These are phyloP conservation scores for Synodontis membranacea DNA, from an alignment of 2,113 vertebrate genomes.

Conservation along the genomic window DNA sequence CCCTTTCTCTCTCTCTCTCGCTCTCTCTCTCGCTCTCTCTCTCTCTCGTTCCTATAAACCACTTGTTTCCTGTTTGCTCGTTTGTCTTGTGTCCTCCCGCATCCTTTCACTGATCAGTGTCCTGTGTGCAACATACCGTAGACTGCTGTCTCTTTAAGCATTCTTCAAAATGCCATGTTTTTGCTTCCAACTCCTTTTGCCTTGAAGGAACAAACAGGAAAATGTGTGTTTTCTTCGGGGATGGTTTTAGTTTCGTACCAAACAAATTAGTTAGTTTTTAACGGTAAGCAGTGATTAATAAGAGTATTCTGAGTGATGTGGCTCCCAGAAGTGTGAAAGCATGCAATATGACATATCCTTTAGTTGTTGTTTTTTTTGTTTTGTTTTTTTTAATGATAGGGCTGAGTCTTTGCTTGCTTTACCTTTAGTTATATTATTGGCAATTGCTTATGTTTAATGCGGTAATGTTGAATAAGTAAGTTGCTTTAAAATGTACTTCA, in stretches of 20 bases:
- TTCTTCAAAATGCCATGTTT: not conserved
- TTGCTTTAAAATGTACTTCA: not conserved
- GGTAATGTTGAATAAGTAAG: not conserved
- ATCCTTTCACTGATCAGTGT: constrained; percentile 23
- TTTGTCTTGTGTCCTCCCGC: constrained; percentile 41
- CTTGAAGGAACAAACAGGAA: not conserved
- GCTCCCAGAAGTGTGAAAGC: constrained; percentile 2
- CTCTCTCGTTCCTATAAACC: constrained; percentile 57
- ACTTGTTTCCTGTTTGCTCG: constrained; percentile 67
- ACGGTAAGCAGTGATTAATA: not conserved
- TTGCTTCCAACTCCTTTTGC: not conserved
- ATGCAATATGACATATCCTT: not conserved
- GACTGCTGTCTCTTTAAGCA: not conserved
- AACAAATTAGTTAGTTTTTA: not conserved
- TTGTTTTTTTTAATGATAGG: not conserved
- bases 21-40: constrained; percentile 57
- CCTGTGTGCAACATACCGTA: constrained; percentile 8
- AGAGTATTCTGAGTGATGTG: not conserved
- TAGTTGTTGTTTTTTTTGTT: not conserved
- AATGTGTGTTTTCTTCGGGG: not conserved
- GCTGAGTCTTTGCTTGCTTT: constrained; percentile 22
- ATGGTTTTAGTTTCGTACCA: not conserved
- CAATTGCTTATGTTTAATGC: not conserved
- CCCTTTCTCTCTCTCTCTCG: constrained; percentile 44
- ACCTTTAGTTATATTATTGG: not conserved